Base-by-base conservation (phyloP, 2,113 vertebrate genomes). In the human region DNA sequence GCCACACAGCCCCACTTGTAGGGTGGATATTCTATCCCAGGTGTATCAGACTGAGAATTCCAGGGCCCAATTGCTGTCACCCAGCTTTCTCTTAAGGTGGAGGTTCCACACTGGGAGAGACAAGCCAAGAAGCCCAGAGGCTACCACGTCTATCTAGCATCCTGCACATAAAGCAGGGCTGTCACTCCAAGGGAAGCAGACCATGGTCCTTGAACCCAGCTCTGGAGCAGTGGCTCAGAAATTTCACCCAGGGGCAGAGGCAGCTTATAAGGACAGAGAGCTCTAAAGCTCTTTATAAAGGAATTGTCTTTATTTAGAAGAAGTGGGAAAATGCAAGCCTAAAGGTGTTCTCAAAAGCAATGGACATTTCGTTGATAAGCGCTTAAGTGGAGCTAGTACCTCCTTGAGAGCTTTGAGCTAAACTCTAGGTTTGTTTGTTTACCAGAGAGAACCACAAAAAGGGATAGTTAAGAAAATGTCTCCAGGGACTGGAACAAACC, bases 281-380 rank as follows among this genome's bases (percentile, higher is more conserved):
- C 52, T 50, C 48, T 8, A 78, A 83, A 94, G 68, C 25, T 52
- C 35, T 43, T 6, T 55, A 82, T 52, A 81, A 81, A 70, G 2
- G 13, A 75, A 75, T 43, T 59, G 9, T 85, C 48, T 91, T 59
- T 78, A 78, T 76, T 85, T 91, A 35, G 50, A 91, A 95, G 27
- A 50, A 80, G 12, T 79, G 82, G n/a, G 35, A 16, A 86, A 80
- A 9, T 40, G 13, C 25, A 61, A 70, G 61, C 40, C 35, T 79
- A 32, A 80, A 32, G 3, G 13, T 61, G 13, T 30, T 61, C 55
- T 87, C 32, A 27, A 40, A 87, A 61, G 22, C 64, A 72, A 38
- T 50, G 35, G 27, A 59, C 35, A 43, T 43, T 94, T 90, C 83
- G 32, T 20, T 75, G 9, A 75, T 25, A 73, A 50, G 66, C 32